These are phyloP conservation scores for Odontothrips loti DNA, from an alignment of 2,888 invertebrate genomes.

Conservation along the genomic window DNA sequence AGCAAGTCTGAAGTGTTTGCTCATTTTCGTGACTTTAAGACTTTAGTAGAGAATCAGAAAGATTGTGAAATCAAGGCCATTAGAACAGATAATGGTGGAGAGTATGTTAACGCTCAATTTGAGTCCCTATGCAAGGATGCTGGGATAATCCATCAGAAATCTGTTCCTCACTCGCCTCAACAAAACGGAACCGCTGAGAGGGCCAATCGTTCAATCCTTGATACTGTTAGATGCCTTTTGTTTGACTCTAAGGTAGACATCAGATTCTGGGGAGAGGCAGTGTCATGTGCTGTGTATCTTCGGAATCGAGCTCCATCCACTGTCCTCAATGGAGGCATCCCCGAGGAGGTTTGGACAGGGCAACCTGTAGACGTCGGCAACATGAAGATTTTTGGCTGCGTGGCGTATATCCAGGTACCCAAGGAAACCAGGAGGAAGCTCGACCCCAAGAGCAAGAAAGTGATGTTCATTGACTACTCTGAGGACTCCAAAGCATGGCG, in stretches of 20 bases:
- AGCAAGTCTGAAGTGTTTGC: background rate
- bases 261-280: constrained; percentile 43
- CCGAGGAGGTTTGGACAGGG: constrained; percentile 5
- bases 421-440: background rate
- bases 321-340: background rate
- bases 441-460: background rate
- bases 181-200: too few relatives aligned
- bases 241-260: constrained; percentile 40
- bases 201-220: background rate
- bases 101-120: too few relatives aligned
- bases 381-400: constrained; percentile 24
- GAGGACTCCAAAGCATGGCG: too few relatives aligned
- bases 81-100: too few relatives aligned
- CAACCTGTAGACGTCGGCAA: background rate
- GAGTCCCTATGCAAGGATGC: too few relatives aligned
- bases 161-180: too few relatives aligned
- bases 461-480: too few relatives aligned
- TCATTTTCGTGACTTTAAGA: background rate
- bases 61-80: background rate
- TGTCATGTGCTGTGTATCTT: constrained; percentile 31
- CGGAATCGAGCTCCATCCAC: constrained; percentile 6
- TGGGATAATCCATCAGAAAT: too few relatives aligned
- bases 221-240: background rate
- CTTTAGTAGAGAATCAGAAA: background rate
- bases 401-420: constrained; percentile 1